Evolutionary conservation across 2,797 vertebrate genomes (phyloP), one percentile per base, ranked within the genome.

Genomic region (Epinephelus awoara): DNA sequence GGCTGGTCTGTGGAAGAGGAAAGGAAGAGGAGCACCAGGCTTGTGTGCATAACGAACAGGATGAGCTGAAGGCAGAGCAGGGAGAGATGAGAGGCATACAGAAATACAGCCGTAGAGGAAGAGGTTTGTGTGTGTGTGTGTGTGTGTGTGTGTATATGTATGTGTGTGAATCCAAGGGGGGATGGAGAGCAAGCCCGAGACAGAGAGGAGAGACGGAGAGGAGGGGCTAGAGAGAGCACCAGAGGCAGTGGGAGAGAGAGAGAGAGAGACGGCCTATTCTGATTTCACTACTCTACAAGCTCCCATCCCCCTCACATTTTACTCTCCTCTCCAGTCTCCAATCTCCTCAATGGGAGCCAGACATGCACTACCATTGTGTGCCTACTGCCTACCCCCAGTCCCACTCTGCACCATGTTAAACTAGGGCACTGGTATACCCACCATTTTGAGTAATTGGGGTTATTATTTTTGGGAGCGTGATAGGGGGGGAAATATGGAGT

Each of bases 271-370:
- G 72, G 90, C 83, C 84, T 93, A 88, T 92, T 93, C 91, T 86
- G 88, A 93, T 93, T 92, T 86, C 93, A 91, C 87, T 92, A 91
- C 90, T 85, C 88, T 88, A 91, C 91, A 57, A 79, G 81, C 92
- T 87, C 92, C 89, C 92, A 92, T 90, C 91, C 93, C 93, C 92
- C 93, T 93, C 93, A 85, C 90, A 80, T 87, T 93, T 93, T 86
- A 85, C 89, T 85, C 92, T 88, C 87, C 84, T 85, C 82, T 87
- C 80, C 81, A 82, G 82, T 85, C 82, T 91, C 79, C 89, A 85
- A 84, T 90, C 89, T 92, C 91, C 85, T 93, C 92, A 95, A 92
- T 93, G 91, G 91, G 85, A 93, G 92, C 89, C 88, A 94, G 90
- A 92, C 90, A 89, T 92, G 75, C 84, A 75, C 89, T 85, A 91